Evolutionary conservation across 2,113 vertebrate genomes (phyloP), one percentile per base, ranked within the genome.

Genomic region (Pyxicephalus adspersus): DNA sequence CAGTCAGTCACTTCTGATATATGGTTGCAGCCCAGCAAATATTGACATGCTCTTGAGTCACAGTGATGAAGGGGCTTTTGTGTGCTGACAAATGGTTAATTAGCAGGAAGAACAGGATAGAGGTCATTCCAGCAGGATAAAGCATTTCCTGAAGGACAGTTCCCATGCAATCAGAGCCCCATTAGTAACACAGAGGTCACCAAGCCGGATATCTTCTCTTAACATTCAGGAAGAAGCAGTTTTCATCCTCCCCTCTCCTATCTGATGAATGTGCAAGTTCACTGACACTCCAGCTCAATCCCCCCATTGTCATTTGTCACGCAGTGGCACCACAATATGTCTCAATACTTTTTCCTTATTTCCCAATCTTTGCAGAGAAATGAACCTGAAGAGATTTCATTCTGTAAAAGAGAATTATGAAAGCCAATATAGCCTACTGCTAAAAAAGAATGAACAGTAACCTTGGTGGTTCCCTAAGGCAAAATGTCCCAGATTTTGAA

Each of bases 241-340:
- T 20, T 22, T 50, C 26, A 19, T 55, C 67, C 66, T 31, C 26
- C 51, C 57, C 54, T 29, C 52, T 63, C 22, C 2, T 64, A 80
- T 80, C 78, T 31, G 78, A 80, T 80, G 57, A 31, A 64, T 71
- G 78, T 54, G 13, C 38, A 73, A 81, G 79, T 81, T 81, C 79
- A 64, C 13, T 38, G 68, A 55, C 67, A 52, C 60, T 9, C 19
- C 28, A 25, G 16, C 17, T 61, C 22, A 29, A 58, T 26, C n/a
- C 58, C 5, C 66, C 15, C 55, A 77, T 67, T 79, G 51, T 65
- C 64, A 52, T 64, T 51, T 72, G 57, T 52, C 18, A 71, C 31
- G 23, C 66, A 7, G 64, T 4, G 25, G 26, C 63, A 45, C 38
- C 8, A 45, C 38, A 45, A 38, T 9, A 38, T n/a, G n/a, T n/a